phyloP scores from a whole-genome alignment of 2,113 vertebrate genomes.

The Seriola dumerili region DNA sequence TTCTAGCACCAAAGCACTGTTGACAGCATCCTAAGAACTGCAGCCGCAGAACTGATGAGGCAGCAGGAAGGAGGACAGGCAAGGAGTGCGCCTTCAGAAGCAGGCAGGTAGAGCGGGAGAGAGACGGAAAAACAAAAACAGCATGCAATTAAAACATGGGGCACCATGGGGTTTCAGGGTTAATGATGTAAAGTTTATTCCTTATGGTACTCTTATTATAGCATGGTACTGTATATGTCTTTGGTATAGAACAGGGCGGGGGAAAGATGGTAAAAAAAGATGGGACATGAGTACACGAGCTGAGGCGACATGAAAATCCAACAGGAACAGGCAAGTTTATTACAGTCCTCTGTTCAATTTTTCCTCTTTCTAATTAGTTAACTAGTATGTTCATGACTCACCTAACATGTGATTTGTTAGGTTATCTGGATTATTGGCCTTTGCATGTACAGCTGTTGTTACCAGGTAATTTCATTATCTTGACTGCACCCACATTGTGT shows the following conservation, averaged over 20 bases:
- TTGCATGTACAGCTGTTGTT: neutral
- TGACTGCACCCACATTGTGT: neutral
- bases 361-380: neutral
- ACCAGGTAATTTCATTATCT: neutral
- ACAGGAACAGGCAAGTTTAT: neutral
- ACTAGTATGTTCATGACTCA: neutral
- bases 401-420: neutral
- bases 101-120: slow-evolving; percentile 23
- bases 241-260: neutral
- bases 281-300: neutral
- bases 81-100: slow-evolving; percentile 18
- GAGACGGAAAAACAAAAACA: slow-evolving; percentile 15
- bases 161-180: neutral
- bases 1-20: slow-evolving; percentile 74
- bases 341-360: neutral
- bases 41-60: slow-evolving; percentile 76
- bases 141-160: slow-evolving; percentile 16
- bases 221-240: neutral
- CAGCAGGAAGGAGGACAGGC: slow-evolving; percentile 60
- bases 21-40: slow-evolving; percentile 77
- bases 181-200: neutral
- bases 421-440: neutral
- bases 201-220: too few species aligned
- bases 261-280: neutral
- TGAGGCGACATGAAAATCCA: neutral